phyloP scores from a whole-genome alignment of 92 coral and sea anemone species.

The Diadumene lineata region DNA sequence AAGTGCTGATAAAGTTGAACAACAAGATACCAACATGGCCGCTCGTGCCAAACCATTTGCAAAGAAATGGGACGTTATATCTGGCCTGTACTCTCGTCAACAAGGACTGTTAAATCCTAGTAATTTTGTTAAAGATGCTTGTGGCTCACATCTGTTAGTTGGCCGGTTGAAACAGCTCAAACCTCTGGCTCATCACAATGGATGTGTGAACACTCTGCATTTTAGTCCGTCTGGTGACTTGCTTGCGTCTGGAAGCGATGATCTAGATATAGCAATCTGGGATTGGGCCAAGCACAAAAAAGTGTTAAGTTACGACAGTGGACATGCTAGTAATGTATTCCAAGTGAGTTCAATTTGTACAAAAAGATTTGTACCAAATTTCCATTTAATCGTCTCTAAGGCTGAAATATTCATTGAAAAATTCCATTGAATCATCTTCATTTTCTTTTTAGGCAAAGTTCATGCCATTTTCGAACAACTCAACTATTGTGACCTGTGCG shows the following conservation, averaged over 20 bases:
- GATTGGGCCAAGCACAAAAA: constrained; percentile 98
- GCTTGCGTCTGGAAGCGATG: constrained; percentile 96
- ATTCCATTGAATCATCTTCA: too few relatives aligned
- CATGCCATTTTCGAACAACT: constrained; percentile 91
- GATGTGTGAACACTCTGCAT: constrained; percentile 96
- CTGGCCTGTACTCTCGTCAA: constrained; percentile 79
- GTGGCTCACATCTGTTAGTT: constrained; percentile 81
- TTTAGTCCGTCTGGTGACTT: constrained; percentile 86
- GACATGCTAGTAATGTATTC: constrained; percentile 94
- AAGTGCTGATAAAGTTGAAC: constrained; percentile 10
- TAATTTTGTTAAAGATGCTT: constrained; percentile 75
- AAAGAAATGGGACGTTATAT: constrained; percentile 47
- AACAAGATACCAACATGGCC: constrained; percentile 56
- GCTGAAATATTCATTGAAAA: too few relatives aligned
- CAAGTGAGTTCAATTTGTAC: constrained; percentile 65
- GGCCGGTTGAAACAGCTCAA: constrained; percentile 71
- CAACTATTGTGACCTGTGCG: constrained; percentile 93
- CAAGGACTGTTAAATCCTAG: constrained; percentile 77
- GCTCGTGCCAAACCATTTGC: constrained; percentile 20
- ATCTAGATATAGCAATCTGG: constrained; percentile 91
- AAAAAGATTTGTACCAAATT: too few relatives aligned
- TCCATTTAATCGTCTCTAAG: too few relatives aligned
- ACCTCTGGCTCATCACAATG: constrained; percentile 78
- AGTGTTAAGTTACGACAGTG: constrained; percentile 83
- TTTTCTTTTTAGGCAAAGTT: constrained; percentile 80